Evolutionary conservation across 2,113 vertebrate species (phyloP), one percentile per base, ranked within the genome.

Genomic region (Hiodon alosoides): DNA sequence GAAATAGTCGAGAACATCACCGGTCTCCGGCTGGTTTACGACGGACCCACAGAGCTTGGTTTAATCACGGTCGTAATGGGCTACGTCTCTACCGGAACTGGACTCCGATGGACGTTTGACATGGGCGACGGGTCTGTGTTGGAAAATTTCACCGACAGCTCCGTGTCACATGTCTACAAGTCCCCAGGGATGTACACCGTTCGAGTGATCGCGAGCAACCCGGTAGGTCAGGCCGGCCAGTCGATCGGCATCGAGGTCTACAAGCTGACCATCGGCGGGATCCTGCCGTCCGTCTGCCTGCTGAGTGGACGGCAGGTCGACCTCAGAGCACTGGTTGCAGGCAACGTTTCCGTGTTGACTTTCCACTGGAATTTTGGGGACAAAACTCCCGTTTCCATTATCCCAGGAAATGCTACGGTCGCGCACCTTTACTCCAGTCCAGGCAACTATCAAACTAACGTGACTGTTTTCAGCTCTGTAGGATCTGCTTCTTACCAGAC

Each of bases 301-400:
- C 66, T 78, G 46, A 87, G 78, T 72, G 83, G 80, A 62, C 74
- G 77, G 17, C 76, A 80, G 14, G 69, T 70, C 2, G 54, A 73
- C 51, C 55, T 92, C 53, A 82, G 74, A 1, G 86, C 86, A 16
- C 7, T 80, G 65, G 83, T 91, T 3, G 86, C 80, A 17, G 85
- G 86, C 9, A 85, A 86, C 11, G 2, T 76, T 69, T 78, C 85
- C 51, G 48, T 0, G 4, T 52, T 91, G 48, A 82, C 61, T 16
- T 91, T 91, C 69, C 76, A 77, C n/a, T 93, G 92, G 92, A 73
- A 80, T 51, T 91, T 94, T 79, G 90, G 87, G 62, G 89, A 91
- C 62, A 85, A 79, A 7, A 86, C 80, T 11, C 77, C 82, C 4
- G 47, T 73, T 3, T 50, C 62, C 73, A 55, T 84, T 3, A 74